Percentiles rank a stretch among this genome's conserved stretches.
phyloP scores from a whole-genome alignment of 53 echinoderm and acorn worm species.

The Arbacia lixula region DNA sequence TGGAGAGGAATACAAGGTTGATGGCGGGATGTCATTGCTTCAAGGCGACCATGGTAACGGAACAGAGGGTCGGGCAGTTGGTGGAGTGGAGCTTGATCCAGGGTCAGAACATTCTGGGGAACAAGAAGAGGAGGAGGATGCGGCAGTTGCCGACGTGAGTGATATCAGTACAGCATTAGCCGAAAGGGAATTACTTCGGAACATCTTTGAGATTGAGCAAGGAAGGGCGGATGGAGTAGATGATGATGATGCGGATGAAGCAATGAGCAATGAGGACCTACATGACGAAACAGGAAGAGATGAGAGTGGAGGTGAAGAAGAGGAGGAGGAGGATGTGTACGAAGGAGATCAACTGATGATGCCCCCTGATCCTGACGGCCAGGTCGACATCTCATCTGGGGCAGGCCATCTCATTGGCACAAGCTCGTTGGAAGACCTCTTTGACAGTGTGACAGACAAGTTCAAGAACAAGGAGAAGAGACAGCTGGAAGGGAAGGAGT shows the following conservation, averaged over 20 bases:
- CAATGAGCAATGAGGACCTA: not conserved
- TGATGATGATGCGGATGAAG: not conserved
- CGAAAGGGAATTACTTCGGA: constrained; percentile 24
- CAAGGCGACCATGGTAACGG: too few relatives aligned
- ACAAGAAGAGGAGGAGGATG: not conserved
- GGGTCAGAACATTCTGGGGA: not conserved
- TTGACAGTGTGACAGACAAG: constrained; percentile 79
- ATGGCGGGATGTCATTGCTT: too few relatives aligned
- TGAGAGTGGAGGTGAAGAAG: not conserved
- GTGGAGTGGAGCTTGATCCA: too few relatives aligned
- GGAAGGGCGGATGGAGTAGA: constrained; percentile 23
- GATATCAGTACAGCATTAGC: not conserved
- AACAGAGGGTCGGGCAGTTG: too few relatives aligned
- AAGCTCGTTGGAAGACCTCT: constrained; percentile 57
- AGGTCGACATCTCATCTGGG: not conserved
- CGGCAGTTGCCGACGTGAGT: constrained; percentile 16
- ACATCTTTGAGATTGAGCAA: constrained; percentile 39
- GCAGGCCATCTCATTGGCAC: not conserved
- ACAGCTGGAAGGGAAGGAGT: constrained; percentile 15
- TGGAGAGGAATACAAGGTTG: too few relatives aligned
- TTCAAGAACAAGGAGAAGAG: constrained; percentile 41
- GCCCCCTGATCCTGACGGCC: not conserved
- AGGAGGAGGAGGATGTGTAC: not conserved
- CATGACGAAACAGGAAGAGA: too few relatives aligned
- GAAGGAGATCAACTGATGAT: constrained; percentile 10